Evolutionary conservation across 2,113 vertebrate genomes (phyloP).

Genomic region (Trinectes maculatus): DNA sequence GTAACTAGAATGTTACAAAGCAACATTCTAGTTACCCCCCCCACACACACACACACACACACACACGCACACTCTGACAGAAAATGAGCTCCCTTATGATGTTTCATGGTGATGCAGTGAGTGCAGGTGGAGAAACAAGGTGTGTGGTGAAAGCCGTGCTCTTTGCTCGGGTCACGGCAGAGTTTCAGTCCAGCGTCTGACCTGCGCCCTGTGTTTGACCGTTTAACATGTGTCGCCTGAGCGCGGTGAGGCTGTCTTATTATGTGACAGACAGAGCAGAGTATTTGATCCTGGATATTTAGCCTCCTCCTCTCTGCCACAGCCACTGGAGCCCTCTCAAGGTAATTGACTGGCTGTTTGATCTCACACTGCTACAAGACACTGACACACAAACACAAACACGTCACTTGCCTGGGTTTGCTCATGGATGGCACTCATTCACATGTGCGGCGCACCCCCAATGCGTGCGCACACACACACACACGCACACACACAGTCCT

Average conservation of each 20-base stretch:
- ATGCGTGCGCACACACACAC: slow-evolving; percentile 9
- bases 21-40: too few relatives aligned
- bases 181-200: slow-evolving; percentile 34
- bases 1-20: slow-evolving; percentile 26
- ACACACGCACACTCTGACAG: slow-evolving; percentile 3
- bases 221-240: slow-evolving; percentile 53
- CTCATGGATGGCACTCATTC: slow-evolving; percentile 29
- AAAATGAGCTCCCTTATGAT: neutral
- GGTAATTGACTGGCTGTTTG: slow-evolving; percentile 70
- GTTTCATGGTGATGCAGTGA: slow-evolving; percentile 22
- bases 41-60: neutral
- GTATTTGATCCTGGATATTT: slow-evolving; percentile 71
- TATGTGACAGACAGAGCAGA: slow-evolving; percentile 67
- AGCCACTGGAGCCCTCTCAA: slow-evolving; percentile 78
- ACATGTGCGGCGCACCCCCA: too few relatives aligned
- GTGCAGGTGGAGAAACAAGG: slow-evolving; percentile 14
- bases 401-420: slow-evolving; percentile 38
- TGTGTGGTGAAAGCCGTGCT: slow-evolving; percentile 27
- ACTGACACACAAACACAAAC: slow-evolving; percentile 28
- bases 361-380: slow-evolving; percentile 67
- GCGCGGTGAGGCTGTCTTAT: slow-evolving; percentile 44
- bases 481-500: slow-evolving; percentile 51
- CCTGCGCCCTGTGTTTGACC: slow-evolving; percentile 55
- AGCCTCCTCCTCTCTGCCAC: slow-evolving; percentile 64
- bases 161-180: slow-evolving; percentile 42